Evolutionary conservation across 2,113 vertebrate genomes (phyloP).

Genomic region (Pongo pygmaeus): DNA sequence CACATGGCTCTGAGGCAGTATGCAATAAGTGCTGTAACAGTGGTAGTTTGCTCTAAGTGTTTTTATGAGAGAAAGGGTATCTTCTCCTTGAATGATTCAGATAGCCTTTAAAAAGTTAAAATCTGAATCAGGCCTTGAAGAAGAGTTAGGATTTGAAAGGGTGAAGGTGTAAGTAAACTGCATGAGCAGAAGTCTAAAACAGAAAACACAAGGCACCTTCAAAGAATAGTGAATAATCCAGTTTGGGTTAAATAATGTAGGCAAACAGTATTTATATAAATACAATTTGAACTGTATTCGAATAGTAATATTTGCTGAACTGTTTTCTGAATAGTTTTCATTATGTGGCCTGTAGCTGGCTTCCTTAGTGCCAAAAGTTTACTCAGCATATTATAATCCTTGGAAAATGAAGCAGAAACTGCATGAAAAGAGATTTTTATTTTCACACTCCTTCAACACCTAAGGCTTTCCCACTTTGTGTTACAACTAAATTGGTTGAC

Average conservation of each 20-base stretch:
- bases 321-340: neutral
- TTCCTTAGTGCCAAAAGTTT: neutral
- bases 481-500: neutral
- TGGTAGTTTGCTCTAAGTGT: neutral
- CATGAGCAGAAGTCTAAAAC: neutral
- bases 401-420: neutral
- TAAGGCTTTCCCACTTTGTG: neutral
- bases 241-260: neutral
- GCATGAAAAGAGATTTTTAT: neutral
- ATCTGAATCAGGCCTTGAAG: neutral
- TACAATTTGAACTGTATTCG: neutral
- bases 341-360: neutral
- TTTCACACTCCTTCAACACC: neutral
- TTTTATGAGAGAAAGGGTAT: neutral
- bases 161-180: neutral
- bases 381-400: neutral
- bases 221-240: neutral
- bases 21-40: neutral
- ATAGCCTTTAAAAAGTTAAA: neutral
- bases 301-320: neutral
- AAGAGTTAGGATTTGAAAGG: neutral
- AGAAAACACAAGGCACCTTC: neutral
- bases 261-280: neutral
- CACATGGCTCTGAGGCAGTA: neutral
- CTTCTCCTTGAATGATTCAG: neutral